phyloP scores from a whole-genome alignment of 2,113 vertebrate species.

The Gasterosteus aculeatus region DNA sequence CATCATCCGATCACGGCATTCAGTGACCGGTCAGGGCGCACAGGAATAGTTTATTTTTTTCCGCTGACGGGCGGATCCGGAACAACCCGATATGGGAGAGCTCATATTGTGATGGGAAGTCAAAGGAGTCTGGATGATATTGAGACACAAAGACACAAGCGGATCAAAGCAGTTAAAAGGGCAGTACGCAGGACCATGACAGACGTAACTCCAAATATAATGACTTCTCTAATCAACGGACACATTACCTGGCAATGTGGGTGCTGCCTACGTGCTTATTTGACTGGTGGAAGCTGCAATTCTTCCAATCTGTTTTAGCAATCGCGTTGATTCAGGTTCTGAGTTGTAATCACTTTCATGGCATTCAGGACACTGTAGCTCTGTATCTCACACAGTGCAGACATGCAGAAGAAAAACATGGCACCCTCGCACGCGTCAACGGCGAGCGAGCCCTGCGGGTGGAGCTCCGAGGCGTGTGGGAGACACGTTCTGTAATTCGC shows the following conservation, averaged over 20 bases:
- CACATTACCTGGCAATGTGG: not conserved
- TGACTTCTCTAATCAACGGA: not conserved
- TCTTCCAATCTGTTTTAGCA: not conserved
- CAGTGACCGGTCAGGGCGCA: slow-evolving; percentile 41
- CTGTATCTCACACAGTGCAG: not conserved
- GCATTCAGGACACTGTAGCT: not conserved
- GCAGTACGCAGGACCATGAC: not conserved
- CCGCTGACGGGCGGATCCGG: slow-evolving; percentile 45
- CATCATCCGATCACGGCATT: slow-evolving; percentile 57
- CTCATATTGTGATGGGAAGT: slow-evolving; percentile 60
- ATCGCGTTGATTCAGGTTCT: not conserved
- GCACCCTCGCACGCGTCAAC: not conserved
- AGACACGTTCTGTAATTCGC: not conserved
- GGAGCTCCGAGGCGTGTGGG: not conserved
- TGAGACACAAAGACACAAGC: not conserved
- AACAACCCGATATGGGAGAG: slow-evolving; percentile 42
- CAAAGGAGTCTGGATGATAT: slow-evolving; percentile 31
- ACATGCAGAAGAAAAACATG: not conserved
- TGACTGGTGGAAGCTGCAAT: not conserved
- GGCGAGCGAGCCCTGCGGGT: too few relatives aligned
- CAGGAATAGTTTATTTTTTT: slow-evolving; percentile 48
- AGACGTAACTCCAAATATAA: not conserved
- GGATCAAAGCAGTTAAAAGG: not conserved
- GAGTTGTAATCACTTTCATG: not conserved
- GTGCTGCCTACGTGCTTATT: not conserved